Evolutionary conservation across 2,113 vertebrate genomes (phyloP), one percentile per base, ranked within the genome.

Genomic region (Rhinichthys klamathensis): DNA sequence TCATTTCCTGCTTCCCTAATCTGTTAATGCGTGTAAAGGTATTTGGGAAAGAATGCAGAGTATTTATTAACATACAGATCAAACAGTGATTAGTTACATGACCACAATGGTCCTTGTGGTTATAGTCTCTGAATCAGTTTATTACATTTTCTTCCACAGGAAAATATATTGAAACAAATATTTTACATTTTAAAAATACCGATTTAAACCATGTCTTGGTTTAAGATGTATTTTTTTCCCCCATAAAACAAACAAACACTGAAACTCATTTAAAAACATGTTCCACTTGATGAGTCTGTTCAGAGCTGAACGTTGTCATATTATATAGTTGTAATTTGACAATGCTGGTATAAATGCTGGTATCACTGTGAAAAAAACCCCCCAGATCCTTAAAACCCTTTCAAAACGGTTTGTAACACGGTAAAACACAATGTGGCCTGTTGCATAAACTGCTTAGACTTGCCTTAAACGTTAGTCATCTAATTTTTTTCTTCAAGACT

Each of bases 11-110:
- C 4, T 30, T 65, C 25, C n/a, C 25, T 80, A 44, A 67, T 67
- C 16, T 80, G 41, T 80, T 67, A 8, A 27, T 80, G 38, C n/a
- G n/a, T 80, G 27, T n/a, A 69, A 81, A 81, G 80, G 61, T 69
- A 69, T 81, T 65, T 51, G 51, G 61, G 25, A 30, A 81, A 67
- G 80, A 81, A 81, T 69, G 80, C 16, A 18, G 79, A 30, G 10
- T 32, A 23, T 81, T 67, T 81, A 51, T 81, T 81, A 51, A 80
- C 35, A 44, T 41, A 3, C 38, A 23, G 79, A 81, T 81, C 79
- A 69, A 49, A 51, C 25, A 6, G 38, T 69, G 61, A 80, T 65
- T 79, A 63, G 58, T 44, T 63, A 63, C 6, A 63, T 18, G 56
- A 54, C 8, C 38, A 27, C 3, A 15, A 6, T 38, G 23, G 7